A percentile compares a stretch with the other conserved stretches of the same genome.
These are phyloP conservation scores for Notodonta dromedarius DNA, from an alignment of 2,888 invertebrate species.

Conservation along the genomic window DNA sequence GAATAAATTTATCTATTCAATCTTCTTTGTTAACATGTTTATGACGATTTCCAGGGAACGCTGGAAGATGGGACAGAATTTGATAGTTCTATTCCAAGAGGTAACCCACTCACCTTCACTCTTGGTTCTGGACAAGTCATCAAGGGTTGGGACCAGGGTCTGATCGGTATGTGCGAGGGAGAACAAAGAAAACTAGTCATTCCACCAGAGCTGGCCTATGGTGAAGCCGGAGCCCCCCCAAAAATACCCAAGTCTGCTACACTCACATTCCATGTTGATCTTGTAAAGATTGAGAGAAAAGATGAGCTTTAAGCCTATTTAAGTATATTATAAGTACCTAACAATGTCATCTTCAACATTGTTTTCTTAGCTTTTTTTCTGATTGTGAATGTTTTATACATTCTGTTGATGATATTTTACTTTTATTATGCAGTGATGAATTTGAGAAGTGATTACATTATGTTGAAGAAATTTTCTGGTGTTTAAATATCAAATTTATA, in stretches of 20 bases:
- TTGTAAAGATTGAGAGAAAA: slow-evolving; percentile 89
- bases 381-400: too few species aligned
- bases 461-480: too few species aligned
- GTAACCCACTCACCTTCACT: slow-evolving; percentile 91
- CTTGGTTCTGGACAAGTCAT: slow-evolving; percentile 94
- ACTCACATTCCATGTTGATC: slow-evolving; percentile 92
- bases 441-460: too few species aligned
- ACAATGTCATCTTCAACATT: too few species aligned
- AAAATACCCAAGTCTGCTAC: slow-evolving; percentile 93
- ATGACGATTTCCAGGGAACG: slow-evolving; percentile 86
- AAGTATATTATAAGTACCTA: not conserved
- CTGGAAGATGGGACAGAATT: slow-evolving; percentile 94
- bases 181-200: slow-evolving; percentile 94
- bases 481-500: too few species aligned
- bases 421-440: too few species aligned
- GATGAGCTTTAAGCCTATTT: slow-evolving; percentile 75
- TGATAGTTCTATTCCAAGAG: slow-evolving; percentile 91
- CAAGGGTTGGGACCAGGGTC: slow-evolving; percentile 96
- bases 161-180: slow-evolving; percentile 94
- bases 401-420: too few species aligned
- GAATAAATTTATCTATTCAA: not conserved
- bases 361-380: too few species aligned
- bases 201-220: slow-evolving; percentile 94
- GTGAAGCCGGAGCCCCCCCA: slow-evolving; percentile 91
- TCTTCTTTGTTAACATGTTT: slow-evolving; percentile 3